Base-by-base conservation (phyloP, 2,888 invertebrate species). In the Oegoconia quadripuncta region DNA sequence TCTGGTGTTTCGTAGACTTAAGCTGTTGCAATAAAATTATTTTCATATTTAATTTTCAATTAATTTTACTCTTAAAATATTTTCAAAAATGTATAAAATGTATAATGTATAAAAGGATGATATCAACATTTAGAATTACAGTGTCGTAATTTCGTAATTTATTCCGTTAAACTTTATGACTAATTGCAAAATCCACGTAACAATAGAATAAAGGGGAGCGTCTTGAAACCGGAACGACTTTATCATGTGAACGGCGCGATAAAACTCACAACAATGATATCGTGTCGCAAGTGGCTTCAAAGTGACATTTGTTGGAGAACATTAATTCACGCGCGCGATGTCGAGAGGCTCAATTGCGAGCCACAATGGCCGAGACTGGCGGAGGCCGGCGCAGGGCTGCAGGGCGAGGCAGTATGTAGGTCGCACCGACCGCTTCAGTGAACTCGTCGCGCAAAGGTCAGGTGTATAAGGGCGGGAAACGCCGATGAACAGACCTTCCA, bases 381-480 rank as follows among this genome's bases (percentile, higher is more conserved):
- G 43, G 49, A 34, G 40, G 34, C 39, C 32, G 11, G 35, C 27
- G 30, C 39, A 41, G 44, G 28, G 38, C 32, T 64, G 63, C 63
- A 66, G 65, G 65, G 62, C 63, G 64, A 60, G 68, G 63, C 62
- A 54, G 71, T 68, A 84, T 83, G 62, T 86, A 87, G 86, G 86
- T 86, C 86, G 80, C 66, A 61, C 57, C 71, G 68, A 74, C 72
- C 77, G 81, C 79, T 77, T 81, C 81, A 73, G 72, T 79, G 77
- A 84, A 79, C 82, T 82, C 72, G 83, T 81, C 79, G 61, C 73
- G 70, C 68, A 64, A 86, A 87, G 86, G 84, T 84, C 86, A 87
- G 82, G 83, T 83, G 82, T 82, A 80, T 81, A 77, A 78, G 80
- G 81, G 74, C 81, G 78, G 78, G 78, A 81, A 83, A 77, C 73